These are phyloP conservation scores for Merodon equestris DNA, from an alignment of 2,888 invertebrate species.

Conservation along the genomic window DNA sequence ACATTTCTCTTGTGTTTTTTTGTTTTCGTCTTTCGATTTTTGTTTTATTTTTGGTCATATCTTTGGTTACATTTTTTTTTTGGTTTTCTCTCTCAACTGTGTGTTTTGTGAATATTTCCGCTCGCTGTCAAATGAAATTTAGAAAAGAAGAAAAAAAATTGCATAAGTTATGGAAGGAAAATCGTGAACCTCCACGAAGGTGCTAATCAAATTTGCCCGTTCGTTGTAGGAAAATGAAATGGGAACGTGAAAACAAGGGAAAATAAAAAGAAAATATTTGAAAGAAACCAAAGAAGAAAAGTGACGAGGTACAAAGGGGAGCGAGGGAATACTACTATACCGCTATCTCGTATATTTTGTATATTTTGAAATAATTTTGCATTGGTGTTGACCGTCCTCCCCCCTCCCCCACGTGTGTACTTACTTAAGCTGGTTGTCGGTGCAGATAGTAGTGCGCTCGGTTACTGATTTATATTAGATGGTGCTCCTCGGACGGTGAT, in stretches of 20 bases:
- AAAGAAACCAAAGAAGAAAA: slow-evolving; percentile 15
- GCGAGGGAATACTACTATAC: too few relatives aligned
- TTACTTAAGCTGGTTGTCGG: slow-evolving; percentile 40
- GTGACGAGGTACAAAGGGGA: too few relatives aligned
- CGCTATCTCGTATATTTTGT: too few relatives aligned
- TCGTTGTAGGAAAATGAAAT: too few relatives aligned
- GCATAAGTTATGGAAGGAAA: slow-evolving; percentile 29
- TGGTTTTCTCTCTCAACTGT: slow-evolving; percentile 16
- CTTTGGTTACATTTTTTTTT: slow-evolving; percentile 36
- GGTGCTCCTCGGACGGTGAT: slow-evolving; percentile 16
- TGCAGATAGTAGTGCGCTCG: slow-evolving; percentile 36
- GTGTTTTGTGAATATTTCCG: slow-evolving; percentile 27
- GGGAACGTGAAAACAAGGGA: too few relatives aligned
- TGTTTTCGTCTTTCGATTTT: neutral
- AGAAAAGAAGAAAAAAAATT: slow-evolving; percentile 15
- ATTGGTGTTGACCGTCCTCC: slow-evolving; percentile 19
- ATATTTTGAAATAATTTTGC: slow-evolving; percentile 35
- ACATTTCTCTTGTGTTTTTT: too few relatives aligned
- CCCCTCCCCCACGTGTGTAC: slow-evolving; percentile 22
- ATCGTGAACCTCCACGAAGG: slow-evolving; percentile 32
- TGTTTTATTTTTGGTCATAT: slow-evolving; percentile 43
- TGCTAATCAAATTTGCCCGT: slow-evolving; percentile 43
- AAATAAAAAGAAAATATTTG: neutral
- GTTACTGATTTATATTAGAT: too few relatives aligned
- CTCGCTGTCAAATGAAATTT: too few relatives aligned